Base-by-base conservation (phyloP, 2,888 invertebrate species). In the Hydriomena furcata region DNA sequence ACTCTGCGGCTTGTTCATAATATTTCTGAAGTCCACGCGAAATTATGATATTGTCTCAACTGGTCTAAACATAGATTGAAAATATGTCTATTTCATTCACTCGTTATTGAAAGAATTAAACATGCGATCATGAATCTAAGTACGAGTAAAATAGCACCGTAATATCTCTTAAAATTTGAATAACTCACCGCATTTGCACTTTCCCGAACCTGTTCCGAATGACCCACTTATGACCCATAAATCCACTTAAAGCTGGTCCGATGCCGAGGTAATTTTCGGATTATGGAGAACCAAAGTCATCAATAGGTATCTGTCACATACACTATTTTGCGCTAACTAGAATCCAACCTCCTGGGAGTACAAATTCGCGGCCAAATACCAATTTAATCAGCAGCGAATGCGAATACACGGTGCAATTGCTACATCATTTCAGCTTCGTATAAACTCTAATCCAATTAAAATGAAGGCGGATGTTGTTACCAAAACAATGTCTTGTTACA, bases 161-260 rank as follows among this genome's bases (percentile, higher is more conserved):
- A 4, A 4, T 17, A 23, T 23, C 23, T n/a, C 1, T n/a, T 21
- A 10, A 21, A 30, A 21, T 21, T 30, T 30, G 20, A 37, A 24
- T 28, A 20, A 6, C 28, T 25, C 23, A 17, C 24, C 42, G 8
- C 34, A 23, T 11, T 10, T 44, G n/a, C 28, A 17, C 11, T 32
- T 23, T 2, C 13, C 10, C 23, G 32, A 21, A 38, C 38, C 45
- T 37, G 28, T 45, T 42, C 35, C 23, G 50, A 54, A 52, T 45
- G 28, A 52, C 38, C 55, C 52, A 27, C 28, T 37, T 37, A 31
- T 13, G 27, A 7, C 7, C 20, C 10, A 44, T 49, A 47, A 55
- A 38, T 51, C 55, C 44, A 55, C 48, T 52, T 41, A 48, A 42
- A 40, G 28, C 61, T 24, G 46, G 5, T 30, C 23, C 55, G 30